Conservation (phyloP, 2,888 invertebrate species). For the Camptogramma bilineatum region DNA sequence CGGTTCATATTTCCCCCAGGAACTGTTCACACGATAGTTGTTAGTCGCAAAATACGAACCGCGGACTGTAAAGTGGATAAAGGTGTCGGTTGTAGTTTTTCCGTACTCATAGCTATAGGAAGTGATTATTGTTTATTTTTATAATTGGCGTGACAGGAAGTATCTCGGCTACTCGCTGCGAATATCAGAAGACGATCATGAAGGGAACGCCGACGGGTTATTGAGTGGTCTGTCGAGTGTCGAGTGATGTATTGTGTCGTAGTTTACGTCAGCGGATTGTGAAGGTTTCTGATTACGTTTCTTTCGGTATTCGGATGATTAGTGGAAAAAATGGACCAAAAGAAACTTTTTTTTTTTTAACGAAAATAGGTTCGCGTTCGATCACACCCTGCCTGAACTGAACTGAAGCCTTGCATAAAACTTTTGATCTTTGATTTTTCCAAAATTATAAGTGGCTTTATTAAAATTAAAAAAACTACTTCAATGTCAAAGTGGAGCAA, state of each 20-base stretch:
- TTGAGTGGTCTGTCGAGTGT: conserved; percentile 51
- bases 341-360: too few species aligned
- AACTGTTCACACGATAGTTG: not conserved
- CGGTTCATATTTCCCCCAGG: too few species aligned
- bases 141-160: conserved; percentile 79
- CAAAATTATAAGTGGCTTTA: too few species aligned
- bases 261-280: conserved; percentile 50
- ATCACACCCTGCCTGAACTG: too few species aligned
- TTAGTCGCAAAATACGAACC: too few species aligned
- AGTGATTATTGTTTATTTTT: conserved; percentile 83
- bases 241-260: conserved; percentile 53
- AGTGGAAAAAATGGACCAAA: too few species aligned
- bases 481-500: too few species aligned
- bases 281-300: conserved; percentile 45
- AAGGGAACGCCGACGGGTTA: conserved; percentile 63
- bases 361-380: too few species aligned
- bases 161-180: conserved; percentile 49
- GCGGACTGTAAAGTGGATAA: conserved; percentile 19
- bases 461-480: too few species aligned
- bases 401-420: too few species aligned
- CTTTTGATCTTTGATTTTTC: too few species aligned
- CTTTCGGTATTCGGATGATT: conserved; percentile 45
- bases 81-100: conserved; percentile 16
- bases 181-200: conserved; percentile 66
- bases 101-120: conserved; percentile 62